Base-by-base conservation (phyloP, 2,113 vertebrate genomes). In the Hemichromis elongatus region DNA sequence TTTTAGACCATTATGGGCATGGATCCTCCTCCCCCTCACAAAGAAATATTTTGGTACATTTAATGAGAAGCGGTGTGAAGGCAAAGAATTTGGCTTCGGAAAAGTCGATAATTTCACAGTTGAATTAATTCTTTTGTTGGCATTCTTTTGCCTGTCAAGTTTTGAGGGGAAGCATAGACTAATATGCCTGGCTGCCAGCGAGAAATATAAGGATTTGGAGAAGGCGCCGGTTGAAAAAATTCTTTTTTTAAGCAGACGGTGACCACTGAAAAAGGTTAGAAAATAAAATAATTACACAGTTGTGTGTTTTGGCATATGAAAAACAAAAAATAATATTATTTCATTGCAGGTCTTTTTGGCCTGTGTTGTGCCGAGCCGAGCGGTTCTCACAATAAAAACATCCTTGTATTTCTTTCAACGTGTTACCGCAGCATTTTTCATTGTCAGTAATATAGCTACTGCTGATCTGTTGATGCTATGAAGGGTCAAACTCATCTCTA, bases 21-120 rank as follows among this genome's bases (percentile, higher is more conserved):
- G 26, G 59, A 66, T 18, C 70, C 14, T 21, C 16, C 6, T 7
- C 24, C 7, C 12, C 24, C 9, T 42, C n/a, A 26, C 40, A 13
- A 68, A 13, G 19, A 86, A 85, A 66, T 73, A 84, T 83, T 86
- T 84, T 73, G 21, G n/a, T 81, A 24, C 53, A 47, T 80, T 83
- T 90, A 85, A 90, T 87, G 53, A 84, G 57, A 88, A 82, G 57
- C 55, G 40, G 81, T 87, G 70, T 40, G 84, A 82, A 84, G 68
- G 77, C n/a, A 35, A 70, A 5, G 24, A 79, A 83, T 81, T 87
- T 90, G 87, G 85, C 85, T 87, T 88, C 18, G 10, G 55, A 77
- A 80, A 85, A 91, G 82, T 56, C 45, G 61, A 85, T 78, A 80
- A 90, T 93, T 93, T 90, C 73, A 82, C 89, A 89, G 80, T 26